Base-by-base conservation (phyloP, 2,113 vertebrate species). In the Uropsilus gracilis region DNA sequence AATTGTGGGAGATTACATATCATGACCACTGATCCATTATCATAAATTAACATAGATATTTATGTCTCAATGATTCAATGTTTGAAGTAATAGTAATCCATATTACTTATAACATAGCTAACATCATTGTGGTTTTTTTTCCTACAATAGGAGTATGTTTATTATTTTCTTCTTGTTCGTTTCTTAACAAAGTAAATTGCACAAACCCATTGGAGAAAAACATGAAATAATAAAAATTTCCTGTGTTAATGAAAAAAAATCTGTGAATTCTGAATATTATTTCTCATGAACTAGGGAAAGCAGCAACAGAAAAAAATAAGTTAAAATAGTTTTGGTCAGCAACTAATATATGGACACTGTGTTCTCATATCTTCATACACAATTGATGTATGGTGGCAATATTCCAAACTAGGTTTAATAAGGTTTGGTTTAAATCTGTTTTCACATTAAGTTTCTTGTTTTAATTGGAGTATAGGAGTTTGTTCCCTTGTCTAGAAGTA, bases 1-100 rank as follows among this genome's bases (percentile, higher is more conserved):
- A 69, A 92, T 28, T 4, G 1, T 46, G 32, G 3, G n/a, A n/a
- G n/a, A 20, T 95, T 94, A 73, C 28, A 91, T 88, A 34, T 63
- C 85, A 68, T 32, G 90, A 44, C 53, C 2, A 59, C 26, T 89
- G 12, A 39, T n/a, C 1, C 18, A 91, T 46, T 20, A 90, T 95
- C 50, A 96, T 64, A 71, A 95, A 53, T 3, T 14, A 89, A 69
- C 63, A 87, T 83, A 57, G 64, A n/a, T 89, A 95, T 95, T 93
- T 97, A 96, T 94, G 37, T 95, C 84, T 97, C 50, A 94, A 66
- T 28, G 0, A 44, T 95, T 89, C 5, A 81, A 5, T 94, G 26
- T 11, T 93, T 96, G 91, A 68, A 3, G 20, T 68, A 20, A 8
- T 16, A 73, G 66, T 42, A 87, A 90, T 95, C 96, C 84, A 87